Evolutionary conservation across 2,113 vertebrate genomes (phyloP), one percentile per base, ranked within the genome.

Genomic region (Pluvianellus socialis): DNA sequence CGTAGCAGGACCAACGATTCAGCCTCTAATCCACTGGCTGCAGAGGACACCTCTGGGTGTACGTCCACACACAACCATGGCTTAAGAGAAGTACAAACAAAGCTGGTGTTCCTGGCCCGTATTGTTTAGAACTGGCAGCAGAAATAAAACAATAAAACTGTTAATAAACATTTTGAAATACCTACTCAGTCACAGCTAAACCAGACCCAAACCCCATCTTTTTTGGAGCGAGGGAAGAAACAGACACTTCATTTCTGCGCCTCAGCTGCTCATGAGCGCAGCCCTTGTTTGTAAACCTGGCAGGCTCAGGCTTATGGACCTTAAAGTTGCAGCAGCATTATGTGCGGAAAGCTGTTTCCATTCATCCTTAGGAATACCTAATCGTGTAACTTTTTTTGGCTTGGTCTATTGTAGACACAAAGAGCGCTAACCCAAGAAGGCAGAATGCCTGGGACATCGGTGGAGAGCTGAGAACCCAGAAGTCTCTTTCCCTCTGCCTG

Each of bases 81-180:
- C 82, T 59, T 61, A 85, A 83, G 42, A 12, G 79, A 82, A 92
- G 81, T 61, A 56, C 94, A 87, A 96, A 88, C 50, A 96, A 86
- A 95, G 65, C 84, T 47, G 86, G 22, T 84, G 59, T 90, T 73
- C 62, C 73, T 67, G 86, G 76, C 38, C 81, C 84, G 74, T 71
- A 62, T 85, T 97, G 94, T 93, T 95, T 72, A 50, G 59, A 97
- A 83, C 79, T 93, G 86, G 92, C 88, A 94, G 84, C 75, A 95
- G 92, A 97, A 97, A 93, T 74, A 96, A 97, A 96, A 84, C 67
- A 85, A 94, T 91, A 95, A 89, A 96, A 94, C 72, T 94, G 77
- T 92, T 98, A 96, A 88, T 90, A 95, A 97, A 92, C 59, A 92
- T 90, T 97, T 94, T 97, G 83, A 97, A 98, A 97, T 97, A 95